Percentiles rank a stretch among this genome's conserved stretches.
Evolutionary conservation across 2,113 vertebrate genomes (phyloP).

Genomic region (Riparia riparia): DNA sequence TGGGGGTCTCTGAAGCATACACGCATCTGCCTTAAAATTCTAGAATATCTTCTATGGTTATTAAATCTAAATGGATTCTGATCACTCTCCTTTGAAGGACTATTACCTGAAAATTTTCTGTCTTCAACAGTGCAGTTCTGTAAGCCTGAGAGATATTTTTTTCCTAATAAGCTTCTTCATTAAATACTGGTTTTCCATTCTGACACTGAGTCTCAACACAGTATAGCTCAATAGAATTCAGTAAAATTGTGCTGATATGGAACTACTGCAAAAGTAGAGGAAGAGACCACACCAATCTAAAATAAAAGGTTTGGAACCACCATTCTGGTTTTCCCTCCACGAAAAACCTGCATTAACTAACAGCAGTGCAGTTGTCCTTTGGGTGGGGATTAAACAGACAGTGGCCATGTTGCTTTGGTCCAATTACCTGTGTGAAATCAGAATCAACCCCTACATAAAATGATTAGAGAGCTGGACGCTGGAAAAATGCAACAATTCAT

Average conservation of each 20-base stretch:
- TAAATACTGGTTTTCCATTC: not conserved
- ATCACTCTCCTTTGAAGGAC: not conserved
- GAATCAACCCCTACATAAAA: not conserved
- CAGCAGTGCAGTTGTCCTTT: not conserved
- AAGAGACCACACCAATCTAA: not conserved
- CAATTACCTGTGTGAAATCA: not conserved
- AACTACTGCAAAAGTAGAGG: not conserved
- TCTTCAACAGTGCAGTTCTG: not conserved
- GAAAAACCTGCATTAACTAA: not conserved
- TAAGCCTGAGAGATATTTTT: not conserved
- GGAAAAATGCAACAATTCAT: not conserved
- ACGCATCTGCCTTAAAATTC: not conserved
- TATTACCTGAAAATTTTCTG: not conserved
- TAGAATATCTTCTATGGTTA: not conserved
- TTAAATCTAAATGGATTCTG: not conserved
- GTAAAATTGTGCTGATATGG: rapidly evolving
- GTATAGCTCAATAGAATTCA: not conserved
- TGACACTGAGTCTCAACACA: not conserved
- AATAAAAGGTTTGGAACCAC: not conserved
- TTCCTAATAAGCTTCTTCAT: not conserved
- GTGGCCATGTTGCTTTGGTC: too few relatives aligned
- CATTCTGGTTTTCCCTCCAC: not conserved
- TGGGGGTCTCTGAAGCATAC: not conserved
- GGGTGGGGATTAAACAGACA: too few relatives aligned
- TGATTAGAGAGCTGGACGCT: not conserved